Evolutionary conservation across 2,113 vertebrate genomes (phyloP), one percentile per base, ranked within the genome.

Genomic region (Halichoeres trimaculatus): DNA sequence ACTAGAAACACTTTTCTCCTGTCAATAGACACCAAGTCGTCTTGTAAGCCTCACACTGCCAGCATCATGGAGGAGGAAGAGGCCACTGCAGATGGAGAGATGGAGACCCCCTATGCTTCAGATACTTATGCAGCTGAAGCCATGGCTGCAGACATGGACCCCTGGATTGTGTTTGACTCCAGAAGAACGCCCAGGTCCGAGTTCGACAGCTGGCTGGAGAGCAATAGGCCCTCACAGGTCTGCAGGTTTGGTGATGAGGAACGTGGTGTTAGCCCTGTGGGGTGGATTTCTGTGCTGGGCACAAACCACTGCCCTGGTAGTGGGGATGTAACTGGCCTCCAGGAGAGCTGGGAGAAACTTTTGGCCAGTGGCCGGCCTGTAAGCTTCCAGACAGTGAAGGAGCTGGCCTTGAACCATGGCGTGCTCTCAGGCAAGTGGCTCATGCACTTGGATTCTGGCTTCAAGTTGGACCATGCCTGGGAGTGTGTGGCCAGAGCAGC

Each of bases 391-490:
- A 93, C 92, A 1, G 88, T 97, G 40, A 94, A 92, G 65, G 95
- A 97, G 85, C 92, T 98, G 74, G 96, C 96, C 1, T 90, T 97
- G 41, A 96, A 96, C 85, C 94, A 96, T 58, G 73, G 81, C 0
- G 96, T 97, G 72, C 95, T 96, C 14, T 38, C 91, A 0, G 96
- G 96, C 8, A 98, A 97, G 85, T 97, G 96, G 96, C 92, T 98
- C 6, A 95, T 98, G 93, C 91, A 96, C 80, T 76, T 98, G 89
- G 94, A 96, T 53, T 81, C 94, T 0, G 96, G 96, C 59, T 98
- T 97, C 83, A 98, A 98, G 91, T 78, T 97, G 87, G 96, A 97
- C 87, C 94, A 94, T 0, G 96, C 96, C 10, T 98, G 96, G 96
- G 92, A 93, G 64, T 92, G 96, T 55, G 92, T 97, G 11, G 96